phyloP scores from a whole-genome alignment of 2,797 vertebrate genomes.

The Gymnopithys bicolor region DNA sequence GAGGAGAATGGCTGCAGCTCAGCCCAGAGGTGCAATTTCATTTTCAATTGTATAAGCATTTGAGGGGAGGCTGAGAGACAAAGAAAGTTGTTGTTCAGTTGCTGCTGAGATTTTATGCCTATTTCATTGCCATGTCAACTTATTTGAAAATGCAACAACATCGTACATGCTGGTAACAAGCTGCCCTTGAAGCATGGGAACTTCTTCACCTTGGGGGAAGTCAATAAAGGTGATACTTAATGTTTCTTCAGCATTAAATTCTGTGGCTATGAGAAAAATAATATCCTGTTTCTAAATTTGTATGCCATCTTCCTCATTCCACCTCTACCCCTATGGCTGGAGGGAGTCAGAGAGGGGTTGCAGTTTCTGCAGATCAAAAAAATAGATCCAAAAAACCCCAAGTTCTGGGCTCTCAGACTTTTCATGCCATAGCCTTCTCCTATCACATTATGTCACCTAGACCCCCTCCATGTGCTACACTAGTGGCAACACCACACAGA shows the following conservation, averaged over 20 bases:
- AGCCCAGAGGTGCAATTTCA: conserved; percentile 43
- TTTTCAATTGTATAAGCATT: conserved; percentile 31
- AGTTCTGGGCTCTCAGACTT: not conserved
- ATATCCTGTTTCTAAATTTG: not conserved
- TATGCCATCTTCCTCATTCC: not conserved
- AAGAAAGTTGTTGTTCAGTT: not conserved
- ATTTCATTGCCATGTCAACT: not conserved
- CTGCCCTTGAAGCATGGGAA: not conserved
- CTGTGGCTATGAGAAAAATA: not conserved
- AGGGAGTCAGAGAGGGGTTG: not conserved
- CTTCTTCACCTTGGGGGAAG: not conserved
- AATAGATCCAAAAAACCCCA: not conserved
- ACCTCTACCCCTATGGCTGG: not conserved
- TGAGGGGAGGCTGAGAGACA: not conserved
- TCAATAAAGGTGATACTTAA: not conserved
- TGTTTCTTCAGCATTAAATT: not conserved
- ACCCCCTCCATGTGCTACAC: not conserved
- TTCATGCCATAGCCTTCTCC: not conserved
- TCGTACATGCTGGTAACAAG: not conserved
- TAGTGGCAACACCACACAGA: not conserved
- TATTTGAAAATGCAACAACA: not conserved
- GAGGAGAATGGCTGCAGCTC: conserved; percentile 15
- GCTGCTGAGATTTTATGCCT: not conserved
- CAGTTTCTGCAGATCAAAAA: not conserved
- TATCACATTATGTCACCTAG: not conserved